phyloP scores from a whole-genome alignment of 2,797 vertebrate species.

The Sebastolobus alascanus region DNA sequence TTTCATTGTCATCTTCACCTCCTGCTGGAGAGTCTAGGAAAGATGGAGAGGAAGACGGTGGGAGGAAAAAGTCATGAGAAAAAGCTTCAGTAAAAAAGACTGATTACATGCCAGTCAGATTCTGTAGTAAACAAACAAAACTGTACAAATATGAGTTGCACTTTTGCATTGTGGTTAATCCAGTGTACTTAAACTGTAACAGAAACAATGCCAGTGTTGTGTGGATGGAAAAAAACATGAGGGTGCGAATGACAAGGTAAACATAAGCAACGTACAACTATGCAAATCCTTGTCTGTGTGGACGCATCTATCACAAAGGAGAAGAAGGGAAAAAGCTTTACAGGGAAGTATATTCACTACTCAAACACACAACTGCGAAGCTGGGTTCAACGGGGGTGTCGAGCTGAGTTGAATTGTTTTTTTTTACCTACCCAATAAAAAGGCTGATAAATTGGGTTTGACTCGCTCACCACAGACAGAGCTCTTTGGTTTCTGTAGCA shows the following conservation, averaged over 20 bases:
- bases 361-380: conserved; percentile 30
- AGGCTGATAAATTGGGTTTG: conserved; percentile 79
- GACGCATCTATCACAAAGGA: conserved; percentile 1
- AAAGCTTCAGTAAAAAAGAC: background rate
- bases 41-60: conserved; percentile 9
- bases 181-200: background rate
- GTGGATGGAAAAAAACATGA: conserved; percentile 21
- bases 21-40: conserved; percentile 60
- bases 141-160: background rate
- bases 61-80: background rate
- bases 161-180: background rate
- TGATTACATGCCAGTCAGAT: background rate
- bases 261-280: conserved; percentile 46
- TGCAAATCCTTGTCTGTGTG: conserved; percentile 60
- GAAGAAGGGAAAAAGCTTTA: background rate
- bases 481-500: conserved; percentile 89
- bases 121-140: background rate
- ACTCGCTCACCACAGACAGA: conserved; percentile 79
- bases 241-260: conserved; percentile 3
- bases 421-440: conserved; percentile 76
- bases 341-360: conserved; percentile 20
- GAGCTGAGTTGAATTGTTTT: conserved; percentile 28
- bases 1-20: conserved; percentile 70
- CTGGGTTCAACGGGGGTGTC: background rate
- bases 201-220: conserved; percentile 46